Percentiles rank a stretch among this genome's conserved stretches.
Conservation (phyloP, 1,140 invertebrate species). For the Calosoma granatense region DNA sequence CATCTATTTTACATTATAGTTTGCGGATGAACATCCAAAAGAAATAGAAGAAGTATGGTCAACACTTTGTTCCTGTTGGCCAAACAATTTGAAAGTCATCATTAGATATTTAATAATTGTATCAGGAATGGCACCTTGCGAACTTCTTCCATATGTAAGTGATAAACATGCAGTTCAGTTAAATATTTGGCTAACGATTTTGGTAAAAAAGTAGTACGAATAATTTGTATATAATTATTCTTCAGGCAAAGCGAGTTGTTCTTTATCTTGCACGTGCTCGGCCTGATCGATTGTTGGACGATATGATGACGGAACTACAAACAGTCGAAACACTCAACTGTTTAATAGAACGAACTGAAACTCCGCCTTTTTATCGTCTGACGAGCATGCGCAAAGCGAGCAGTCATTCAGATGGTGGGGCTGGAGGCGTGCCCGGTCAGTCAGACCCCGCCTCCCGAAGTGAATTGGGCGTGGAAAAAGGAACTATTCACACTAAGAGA, state of each 20-base stretch:
- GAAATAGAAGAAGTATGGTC: conserved; percentile 95
- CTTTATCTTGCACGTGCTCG: conserved; percentile 82
- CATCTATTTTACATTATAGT: too few species aligned
- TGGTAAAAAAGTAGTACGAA: neutral
- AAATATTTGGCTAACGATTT: too few species aligned
- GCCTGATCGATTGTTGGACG: conserved; percentile 85
- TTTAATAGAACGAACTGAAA: conserved; percentile 90
- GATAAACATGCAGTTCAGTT: neutral
- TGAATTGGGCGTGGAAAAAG: conserved; percentile 64
- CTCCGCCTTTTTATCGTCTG: conserved; percentile 92
- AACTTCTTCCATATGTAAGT: conserved; percentile 80
- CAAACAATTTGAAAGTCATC: conserved; percentile 94
- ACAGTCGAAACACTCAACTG: conserved; percentile 93
- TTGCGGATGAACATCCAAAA: conserved; percentile 88
- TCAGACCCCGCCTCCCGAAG: conserved; percentile 36
- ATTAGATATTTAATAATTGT: conserved; percentile 96
- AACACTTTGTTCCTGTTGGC: conserved; percentile 89
- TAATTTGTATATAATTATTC: neutral
- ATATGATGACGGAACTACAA: conserved; percentile 93
- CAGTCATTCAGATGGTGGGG: conserved; percentile 63
- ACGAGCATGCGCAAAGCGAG: conserved; percentile 85
- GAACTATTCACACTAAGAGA: conserved; percentile 92
- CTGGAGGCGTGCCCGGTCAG: conserved; percentile 36
- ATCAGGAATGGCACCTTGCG: conserved; percentile 87
- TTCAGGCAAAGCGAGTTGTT: conserved; percentile 87